Evolutionary conservation across 2,797 vertebrate genomes (phyloP).

Genomic region (Anguilla anguilla): DNA sequence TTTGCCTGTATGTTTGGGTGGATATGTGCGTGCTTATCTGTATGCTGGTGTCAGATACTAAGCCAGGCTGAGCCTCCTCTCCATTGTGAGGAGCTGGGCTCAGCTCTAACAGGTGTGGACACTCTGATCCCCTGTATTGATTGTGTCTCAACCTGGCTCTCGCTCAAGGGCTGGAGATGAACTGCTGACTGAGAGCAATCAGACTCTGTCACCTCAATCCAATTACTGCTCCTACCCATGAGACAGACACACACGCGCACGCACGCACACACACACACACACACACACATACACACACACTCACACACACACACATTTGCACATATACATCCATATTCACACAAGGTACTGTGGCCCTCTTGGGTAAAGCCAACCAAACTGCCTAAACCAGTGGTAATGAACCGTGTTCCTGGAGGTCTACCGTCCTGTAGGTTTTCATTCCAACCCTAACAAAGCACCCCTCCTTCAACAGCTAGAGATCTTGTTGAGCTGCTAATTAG

Average conservation of each 20-base stretch:
- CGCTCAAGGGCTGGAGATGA: slow-evolving; percentile 47
- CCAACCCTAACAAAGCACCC: background rate
- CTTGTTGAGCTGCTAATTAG: no score
- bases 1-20: background rate
- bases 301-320: background rate
- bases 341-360: background rate
- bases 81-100: background rate
- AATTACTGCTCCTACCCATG: slow-evolving; percentile 35
- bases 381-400: no score
- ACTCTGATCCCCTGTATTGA: slow-evolving; percentile 49
- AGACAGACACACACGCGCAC: background rate
- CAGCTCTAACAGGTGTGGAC: slow-evolving; percentile 49
- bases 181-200: slow-evolving; percentile 52
- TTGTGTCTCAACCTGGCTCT: slow-evolving; percentile 50
- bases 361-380: background rate
- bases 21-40: background rate
- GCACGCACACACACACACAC: background rate
- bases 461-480: no score
- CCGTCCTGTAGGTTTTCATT: no score
- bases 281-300: background rate
- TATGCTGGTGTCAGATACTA: background rate
- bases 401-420: no score
- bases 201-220: slow-evolving; percentile 52
- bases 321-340: background rate
- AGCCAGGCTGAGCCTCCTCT: background rate